Conservation (phyloP, 2,888 invertebrate genomes). For the Cantharis rufa region DNA sequence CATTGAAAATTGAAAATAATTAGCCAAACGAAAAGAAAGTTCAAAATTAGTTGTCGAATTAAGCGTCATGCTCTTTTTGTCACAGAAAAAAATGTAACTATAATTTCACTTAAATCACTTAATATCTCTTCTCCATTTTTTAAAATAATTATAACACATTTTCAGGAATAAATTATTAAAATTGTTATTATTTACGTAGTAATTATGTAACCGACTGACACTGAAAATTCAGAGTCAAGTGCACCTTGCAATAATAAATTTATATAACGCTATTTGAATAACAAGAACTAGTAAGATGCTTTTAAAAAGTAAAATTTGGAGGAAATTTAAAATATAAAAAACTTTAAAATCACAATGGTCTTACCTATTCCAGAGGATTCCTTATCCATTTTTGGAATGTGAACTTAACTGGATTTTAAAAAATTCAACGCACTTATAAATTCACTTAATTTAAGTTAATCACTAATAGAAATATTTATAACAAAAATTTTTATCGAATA, state of each 20-base stretch:
- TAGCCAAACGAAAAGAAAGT: background rate
- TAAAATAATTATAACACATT: background rate
- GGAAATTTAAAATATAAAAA: background rate
- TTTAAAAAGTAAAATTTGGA: background rate
- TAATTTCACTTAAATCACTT: background rate
- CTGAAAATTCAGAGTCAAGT: conserved; percentile 18
- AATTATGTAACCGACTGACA: conserved; percentile 14
- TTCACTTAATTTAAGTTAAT: background rate
- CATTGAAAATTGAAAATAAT: background rate
- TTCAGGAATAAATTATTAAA: background rate
- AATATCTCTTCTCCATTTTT: background rate
- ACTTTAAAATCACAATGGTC: background rate
- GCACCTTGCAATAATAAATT: conserved; percentile 3
- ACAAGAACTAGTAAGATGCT: background rate
- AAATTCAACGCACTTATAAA: background rate
- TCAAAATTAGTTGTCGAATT: background rate
- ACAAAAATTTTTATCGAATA: background rate
- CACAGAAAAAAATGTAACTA: background rate
- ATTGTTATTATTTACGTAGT: conserved; percentile 9
- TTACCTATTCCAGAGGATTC: conserved; percentile 16
- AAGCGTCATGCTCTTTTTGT: background rate
- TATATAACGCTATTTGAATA: background rate
- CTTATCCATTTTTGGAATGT: conserved; percentile 13
- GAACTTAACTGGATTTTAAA: background rate
- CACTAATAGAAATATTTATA: background rate